Evolutionary conservation across 2,888 invertebrate genomes (phyloP).

Genomic region (Chloroclystis v-ata): DNA sequence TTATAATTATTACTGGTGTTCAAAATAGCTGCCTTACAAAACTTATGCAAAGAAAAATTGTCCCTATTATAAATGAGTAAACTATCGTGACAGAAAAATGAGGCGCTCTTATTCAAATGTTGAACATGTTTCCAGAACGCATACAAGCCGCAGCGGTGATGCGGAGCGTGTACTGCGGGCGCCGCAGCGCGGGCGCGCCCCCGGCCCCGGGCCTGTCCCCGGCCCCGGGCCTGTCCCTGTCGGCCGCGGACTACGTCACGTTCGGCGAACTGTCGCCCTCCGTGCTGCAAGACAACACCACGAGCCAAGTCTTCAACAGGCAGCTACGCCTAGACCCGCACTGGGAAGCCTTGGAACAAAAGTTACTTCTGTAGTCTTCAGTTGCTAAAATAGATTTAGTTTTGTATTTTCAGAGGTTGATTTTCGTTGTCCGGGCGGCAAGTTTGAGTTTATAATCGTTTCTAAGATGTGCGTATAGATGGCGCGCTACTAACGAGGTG

Average conservation of each 20-base stretch:
- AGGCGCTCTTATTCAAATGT: neutral
- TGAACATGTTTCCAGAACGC: slow-evolving; percentile 44
- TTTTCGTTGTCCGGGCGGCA: too few relatives aligned
- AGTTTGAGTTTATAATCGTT: too few relatives aligned
- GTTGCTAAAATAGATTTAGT: neutral
- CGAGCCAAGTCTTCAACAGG: slow-evolving; percentile 32
- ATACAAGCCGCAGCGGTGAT: slow-evolving; percentile 56
- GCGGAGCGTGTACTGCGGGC: slow-evolving; percentile 57
- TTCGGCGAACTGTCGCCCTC: slow-evolving; percentile 37
- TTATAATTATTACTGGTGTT: too few relatives aligned
- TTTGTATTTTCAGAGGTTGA: too few relatives aligned
- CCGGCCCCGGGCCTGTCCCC: slow-evolving; percentile 2
- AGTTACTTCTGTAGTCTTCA: slow-evolving; percentile 43
- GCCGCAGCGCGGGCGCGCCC: slow-evolving; percentile 40
- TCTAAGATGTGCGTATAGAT: too few relatives aligned
- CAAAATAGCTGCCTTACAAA: too few relatives aligned
- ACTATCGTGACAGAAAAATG: too few relatives aligned
- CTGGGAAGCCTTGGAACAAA: slow-evolving; percentile 62
- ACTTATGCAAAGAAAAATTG: too few relatives aligned
- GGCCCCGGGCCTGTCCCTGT: slow-evolving; percentile 14
- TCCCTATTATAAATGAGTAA: too few relatives aligned
- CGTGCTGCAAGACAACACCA: slow-evolving; percentile 27
- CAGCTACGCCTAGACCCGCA: slow-evolving; percentile 50
- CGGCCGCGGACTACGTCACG: slow-evolving; percentile 29
- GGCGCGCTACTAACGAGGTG: too few relatives aligned